These are phyloP conservation scores for Xestia xanthographa DNA, from an alignment of 2,888 invertebrate genomes.

Conservation along the genomic window DNA sequence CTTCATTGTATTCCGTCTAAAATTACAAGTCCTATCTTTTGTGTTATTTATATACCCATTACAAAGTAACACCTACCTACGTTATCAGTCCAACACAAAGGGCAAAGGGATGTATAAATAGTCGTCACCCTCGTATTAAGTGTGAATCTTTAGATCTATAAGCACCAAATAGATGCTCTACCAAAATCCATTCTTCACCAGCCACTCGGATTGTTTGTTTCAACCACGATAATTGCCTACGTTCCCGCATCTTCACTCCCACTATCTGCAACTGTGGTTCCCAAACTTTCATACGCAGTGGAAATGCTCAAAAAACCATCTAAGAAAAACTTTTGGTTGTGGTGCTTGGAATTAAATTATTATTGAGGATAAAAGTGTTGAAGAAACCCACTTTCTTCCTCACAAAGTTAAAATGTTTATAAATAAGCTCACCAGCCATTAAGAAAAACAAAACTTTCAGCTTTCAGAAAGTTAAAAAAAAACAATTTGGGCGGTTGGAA, in stretches of 20 bases:
- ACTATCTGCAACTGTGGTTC: conserved; percentile 68
- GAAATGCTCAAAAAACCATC: conserved; percentile 9
- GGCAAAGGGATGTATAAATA: conserved; percentile 46
- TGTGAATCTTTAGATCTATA: conserved; percentile 60
- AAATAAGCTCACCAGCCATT: conserved; percentile 43
- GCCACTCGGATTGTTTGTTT: conserved; percentile 76
- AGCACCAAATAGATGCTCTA: conserved; percentile 64
- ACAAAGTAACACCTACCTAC: conserved; percentile 37
- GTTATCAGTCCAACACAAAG: conserved; percentile 46
- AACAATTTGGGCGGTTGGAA: conserved; percentile 44
- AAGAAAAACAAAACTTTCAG: conserved; percentile 46
- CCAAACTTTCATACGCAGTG: conserved; percentile 51
- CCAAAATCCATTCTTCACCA: conserved; percentile 74
- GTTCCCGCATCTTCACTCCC: conserved; percentile 71
- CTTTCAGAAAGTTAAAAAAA: conserved; percentile 47
- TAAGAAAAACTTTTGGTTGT: conserved; percentile 21
- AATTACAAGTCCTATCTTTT: conserved; percentile 37
- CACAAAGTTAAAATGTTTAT: conserved; percentile 41
- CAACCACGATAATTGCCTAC: conserved; percentile 78
- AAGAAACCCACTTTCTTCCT: conserved; percentile 27
- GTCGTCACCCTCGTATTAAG: conserved; percentile 54
- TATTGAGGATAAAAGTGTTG: conserved; percentile 19
- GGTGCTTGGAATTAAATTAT: conserved; percentile 35
- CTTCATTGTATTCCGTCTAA: conserved; percentile 21
- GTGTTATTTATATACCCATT: conserved; percentile 48